Conservation (phyloP, 2,113 vertebrate species). For the Agapornis roseicollis region DNA sequence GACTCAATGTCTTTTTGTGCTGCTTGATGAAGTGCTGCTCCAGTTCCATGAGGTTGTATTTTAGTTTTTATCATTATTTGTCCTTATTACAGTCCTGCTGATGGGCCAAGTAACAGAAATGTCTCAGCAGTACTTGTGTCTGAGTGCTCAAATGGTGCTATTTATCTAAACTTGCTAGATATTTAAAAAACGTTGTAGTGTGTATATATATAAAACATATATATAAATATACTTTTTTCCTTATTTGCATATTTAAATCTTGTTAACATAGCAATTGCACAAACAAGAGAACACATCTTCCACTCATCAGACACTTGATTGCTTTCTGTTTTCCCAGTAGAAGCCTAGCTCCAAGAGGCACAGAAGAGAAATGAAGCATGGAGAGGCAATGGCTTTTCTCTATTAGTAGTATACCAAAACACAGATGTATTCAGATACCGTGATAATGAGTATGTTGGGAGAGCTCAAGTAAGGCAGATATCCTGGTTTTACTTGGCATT, state of each 20-base stretch:
- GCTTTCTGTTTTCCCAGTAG: not conserved
- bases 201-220: not conserved
- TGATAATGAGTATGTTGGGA: not conserved
- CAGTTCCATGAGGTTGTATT: rapidly evolving
- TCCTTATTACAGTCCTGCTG: not conserved
- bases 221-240: no score
- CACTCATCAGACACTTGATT: not conserved
- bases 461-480: not conserved
- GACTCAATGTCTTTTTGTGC: not conserved
- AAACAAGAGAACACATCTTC: not conserved
- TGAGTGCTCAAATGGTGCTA: not conserved
- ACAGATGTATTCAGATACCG: not conserved
- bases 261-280: not conserved
- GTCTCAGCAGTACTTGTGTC: rapidly evolving
- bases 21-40: not conserved
- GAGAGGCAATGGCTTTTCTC: not conserved
- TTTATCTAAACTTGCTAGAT: not conserved
- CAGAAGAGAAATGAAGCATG: not conserved
- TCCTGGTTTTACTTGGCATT: rapidly evolving
- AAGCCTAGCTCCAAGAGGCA: not conserved
- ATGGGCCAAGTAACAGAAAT: not conserved
- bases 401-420: not conserved
- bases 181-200: not conserved
- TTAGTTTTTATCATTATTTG: not conserved
- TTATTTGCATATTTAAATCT: not conserved